Evolutionary conservation across 2,888 invertebrate genomes (phyloP).

Genomic region (Scaeva pyrastri): DNA sequence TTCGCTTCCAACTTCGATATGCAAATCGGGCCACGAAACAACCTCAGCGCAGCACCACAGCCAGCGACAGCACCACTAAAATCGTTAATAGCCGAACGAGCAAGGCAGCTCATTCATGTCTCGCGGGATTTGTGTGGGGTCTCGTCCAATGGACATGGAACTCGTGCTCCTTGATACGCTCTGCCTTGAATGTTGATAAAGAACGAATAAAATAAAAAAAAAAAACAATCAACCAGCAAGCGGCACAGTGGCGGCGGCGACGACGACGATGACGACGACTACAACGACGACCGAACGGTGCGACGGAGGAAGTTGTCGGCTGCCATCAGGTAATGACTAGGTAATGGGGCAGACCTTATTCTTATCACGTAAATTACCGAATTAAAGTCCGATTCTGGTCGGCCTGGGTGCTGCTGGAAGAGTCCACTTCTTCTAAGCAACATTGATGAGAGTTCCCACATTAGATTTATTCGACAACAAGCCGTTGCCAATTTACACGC

Average conservation of each 20-base stretch:
- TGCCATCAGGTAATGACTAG: not conserved
- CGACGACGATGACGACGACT: too few relatives aligned
- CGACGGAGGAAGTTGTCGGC: too few relatives aligned
- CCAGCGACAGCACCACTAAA: constrained; percentile 31
- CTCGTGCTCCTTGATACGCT: constrained; percentile 76
- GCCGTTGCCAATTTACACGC: constrained; percentile 36
- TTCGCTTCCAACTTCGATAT: constrained; percentile 72
- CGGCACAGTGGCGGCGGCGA: constrained; percentile 10
- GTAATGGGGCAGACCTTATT: constrained; percentile 70
- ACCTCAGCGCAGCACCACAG: constrained; percentile 22
- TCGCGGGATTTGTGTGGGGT: constrained; percentile 76
- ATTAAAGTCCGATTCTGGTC: constrained; percentile 53
- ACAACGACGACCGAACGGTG: not conserved
- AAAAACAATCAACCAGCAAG: constrained; percentile 58
- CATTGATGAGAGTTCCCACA: constrained; percentile 44
- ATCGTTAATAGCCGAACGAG: constrained; percentile 72
- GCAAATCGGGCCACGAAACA: constrained; percentile 67
- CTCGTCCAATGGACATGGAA: constrained; percentile 71
- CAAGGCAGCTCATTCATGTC: constrained; percentile 71
- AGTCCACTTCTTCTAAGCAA: not conserved
- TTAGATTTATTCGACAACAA: constrained; percentile 48
- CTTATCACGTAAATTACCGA: constrained; percentile 73
- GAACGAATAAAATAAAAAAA: constrained; percentile 18
- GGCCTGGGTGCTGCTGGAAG: not conserved
- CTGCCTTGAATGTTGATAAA: constrained; percentile 72